phyloP scores from a whole-genome alignment of 2,888 invertebrate species.

The Strigamia transsilvanica region DNA sequence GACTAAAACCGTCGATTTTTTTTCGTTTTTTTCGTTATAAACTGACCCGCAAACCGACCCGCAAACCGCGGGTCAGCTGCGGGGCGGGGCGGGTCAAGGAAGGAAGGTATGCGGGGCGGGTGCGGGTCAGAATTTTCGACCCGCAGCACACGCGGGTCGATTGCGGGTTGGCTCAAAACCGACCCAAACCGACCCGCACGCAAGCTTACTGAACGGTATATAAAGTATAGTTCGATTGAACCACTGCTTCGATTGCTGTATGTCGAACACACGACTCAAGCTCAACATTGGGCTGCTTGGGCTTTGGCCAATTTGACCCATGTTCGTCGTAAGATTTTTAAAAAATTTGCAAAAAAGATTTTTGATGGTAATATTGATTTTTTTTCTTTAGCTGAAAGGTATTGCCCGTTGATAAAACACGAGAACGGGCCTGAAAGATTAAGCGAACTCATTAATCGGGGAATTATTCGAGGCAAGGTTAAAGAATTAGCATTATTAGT shows the following conservation, averaged over 20 bases:
- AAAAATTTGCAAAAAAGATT: not conserved
- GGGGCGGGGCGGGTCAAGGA: no score
- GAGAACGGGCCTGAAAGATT: slow-evolving; percentile 85
- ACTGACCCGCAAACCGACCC: no score
- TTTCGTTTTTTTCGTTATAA: no score
- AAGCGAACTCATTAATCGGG: slow-evolving; percentile 64
- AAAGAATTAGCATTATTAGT: slow-evolving; percentile 53
- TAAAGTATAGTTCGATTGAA: slow-evolving; percentile 94
- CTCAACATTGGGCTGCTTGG: slow-evolving; percentile 98
- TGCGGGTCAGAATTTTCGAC: no score
- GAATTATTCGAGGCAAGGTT: slow-evolving; percentile 40
- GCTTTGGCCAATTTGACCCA: slow-evolving; percentile 94
- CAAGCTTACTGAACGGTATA: no score
- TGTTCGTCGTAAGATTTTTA: slow-evolving; percentile 78
- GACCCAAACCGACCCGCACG: no score
- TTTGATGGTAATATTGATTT: not conserved
- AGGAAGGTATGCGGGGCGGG: no score
- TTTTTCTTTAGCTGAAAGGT: slow-evolving; percentile 80
- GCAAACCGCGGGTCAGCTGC: no score
- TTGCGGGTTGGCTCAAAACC: no score
- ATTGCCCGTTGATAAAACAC: slow-evolving; percentile 84
- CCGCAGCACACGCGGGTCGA: no score
- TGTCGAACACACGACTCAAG: slow-evolving; percentile 85
- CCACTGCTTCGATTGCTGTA: slow-evolving; percentile 87
- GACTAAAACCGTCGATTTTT: no score